phyloP scores from a whole-genome alignment of 2,888 invertebrate species.

The Drosophila prolongata region DNA sequence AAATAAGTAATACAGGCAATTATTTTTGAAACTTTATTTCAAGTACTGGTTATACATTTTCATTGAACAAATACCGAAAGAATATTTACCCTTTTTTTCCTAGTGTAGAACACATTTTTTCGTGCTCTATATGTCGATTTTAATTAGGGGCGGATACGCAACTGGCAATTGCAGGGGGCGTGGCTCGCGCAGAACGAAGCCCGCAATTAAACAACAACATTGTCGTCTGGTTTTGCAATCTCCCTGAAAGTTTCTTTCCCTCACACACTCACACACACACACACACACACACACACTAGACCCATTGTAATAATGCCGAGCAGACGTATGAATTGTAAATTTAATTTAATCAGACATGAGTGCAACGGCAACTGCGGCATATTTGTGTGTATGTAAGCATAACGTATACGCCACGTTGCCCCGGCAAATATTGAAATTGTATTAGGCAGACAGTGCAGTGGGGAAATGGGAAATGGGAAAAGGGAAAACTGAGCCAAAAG shows the following conservation, averaged over 20 bases:
- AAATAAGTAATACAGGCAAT: no score
- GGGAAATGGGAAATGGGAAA: neutral
- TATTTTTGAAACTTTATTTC: no score
- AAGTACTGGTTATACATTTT: no score
- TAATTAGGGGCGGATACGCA: conserved; percentile 29
- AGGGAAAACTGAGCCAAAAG: conserved; percentile 11
- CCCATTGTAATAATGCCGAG: conserved; percentile 19
- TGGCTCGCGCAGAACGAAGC: conserved; percentile 31
- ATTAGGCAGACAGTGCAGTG: conserved; percentile 28
- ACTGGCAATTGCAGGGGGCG: conserved; percentile 25
- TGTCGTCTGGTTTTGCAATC: conserved; percentile 18
- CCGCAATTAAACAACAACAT: conserved; percentile 41
- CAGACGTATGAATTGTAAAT: conserved; percentile 68
- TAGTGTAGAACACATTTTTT: no score
- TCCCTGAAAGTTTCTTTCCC: conserved; percentile 13
- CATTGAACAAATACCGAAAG: no score
- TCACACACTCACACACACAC: conserved; percentile 11
- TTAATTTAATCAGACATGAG: conserved; percentile 73
- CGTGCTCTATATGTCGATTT: conserved; percentile 2
- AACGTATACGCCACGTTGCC: conserved; percentile 47
- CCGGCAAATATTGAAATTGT: conserved; percentile 55
- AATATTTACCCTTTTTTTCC: no score
- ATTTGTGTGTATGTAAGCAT: conserved; percentile 27
- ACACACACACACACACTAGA: conserved; percentile 10
- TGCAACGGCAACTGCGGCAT: conserved; percentile 50